Base-by-base conservation (phyloP, 2,888 invertebrate species). In the Macrophya annulata region DNA sequence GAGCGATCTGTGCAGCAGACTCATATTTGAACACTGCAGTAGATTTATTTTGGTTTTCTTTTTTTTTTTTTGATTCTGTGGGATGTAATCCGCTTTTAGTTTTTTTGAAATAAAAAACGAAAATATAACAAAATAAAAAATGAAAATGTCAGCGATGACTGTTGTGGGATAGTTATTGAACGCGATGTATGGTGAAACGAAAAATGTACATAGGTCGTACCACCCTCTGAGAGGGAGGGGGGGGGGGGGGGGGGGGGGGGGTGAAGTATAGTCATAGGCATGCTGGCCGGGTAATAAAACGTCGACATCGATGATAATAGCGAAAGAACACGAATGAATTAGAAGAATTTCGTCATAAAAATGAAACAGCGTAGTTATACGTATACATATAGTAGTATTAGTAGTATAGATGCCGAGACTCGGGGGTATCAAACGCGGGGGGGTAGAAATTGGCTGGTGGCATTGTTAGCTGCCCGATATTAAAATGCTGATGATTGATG, bases 401-500 rank as follows among this genome's bases (percentile, higher is more conserved):
- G 31, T 31, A 3, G 43, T 43, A 43, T 37, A 48, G 25, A 74
- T 68, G 74, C 65, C 82, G 31, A 31, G 31, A 31, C 31, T 3
- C 31, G 31, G 48, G 59, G 81, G 86, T 83, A 72, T 68, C 48
- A 85, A 65, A 12, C 31, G 65, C 84, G 76, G 85, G 81, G 83
- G 86, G 87, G 25, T 48, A 10, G 79, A 84, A 84, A 79, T 84
- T 84, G 84, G 85, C 85, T 87, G 90, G 90, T 88, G 91, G 90
- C 92, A 93, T 93, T 93, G 93, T 93, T 90, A 89, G 89, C 90
- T 90, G 91, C 89, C 92, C 92, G 92, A 93, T 93, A 93, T 93
- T 93, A 93, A 93, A 93, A 93, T 93, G 91, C 91, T 91, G 90
- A 92, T 93, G 93, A 93, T 93, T 93, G 93, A 93, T 93, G 93